A percentile compares a stretch with the other conserved stretches of the same genome.
Conservation (phyloP, 1,140 invertebrate species). For the Ceratina calcarata region DNA sequence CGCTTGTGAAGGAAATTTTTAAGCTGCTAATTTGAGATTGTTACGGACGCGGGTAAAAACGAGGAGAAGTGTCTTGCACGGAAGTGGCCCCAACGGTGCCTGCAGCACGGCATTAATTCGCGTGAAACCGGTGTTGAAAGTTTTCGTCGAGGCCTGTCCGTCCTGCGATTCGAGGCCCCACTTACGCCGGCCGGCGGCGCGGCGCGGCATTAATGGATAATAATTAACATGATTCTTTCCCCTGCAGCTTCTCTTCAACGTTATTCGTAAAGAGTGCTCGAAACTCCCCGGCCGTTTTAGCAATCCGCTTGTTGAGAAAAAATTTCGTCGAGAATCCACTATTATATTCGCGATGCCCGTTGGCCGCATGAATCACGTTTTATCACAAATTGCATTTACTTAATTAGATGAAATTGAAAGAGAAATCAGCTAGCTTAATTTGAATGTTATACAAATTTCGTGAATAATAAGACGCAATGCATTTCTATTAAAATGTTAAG, state of each 20-base stretch:
- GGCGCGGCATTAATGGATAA: constrained; percentile 29
- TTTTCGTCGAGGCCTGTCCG: not conserved
- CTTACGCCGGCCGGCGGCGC: not conserved
- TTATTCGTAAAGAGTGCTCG: not conserved
- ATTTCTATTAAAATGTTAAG: too few species aligned
- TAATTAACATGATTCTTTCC: constrained; percentile 26
- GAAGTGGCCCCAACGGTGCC: not conserved
- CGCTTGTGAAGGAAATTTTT: not conserved
- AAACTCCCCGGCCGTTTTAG: not conserved
- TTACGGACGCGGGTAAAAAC: not conserved
- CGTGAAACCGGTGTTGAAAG: constrained; percentile 7
- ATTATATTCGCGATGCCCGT: not conserved
- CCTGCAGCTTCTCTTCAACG: not conserved
- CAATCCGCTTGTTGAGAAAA: not conserved
- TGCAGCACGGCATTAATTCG: constrained; percentile 9
- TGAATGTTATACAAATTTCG: too few species aligned
- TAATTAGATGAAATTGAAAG: too few species aligned
- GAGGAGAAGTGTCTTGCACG: too few species aligned
- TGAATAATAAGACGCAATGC: too few species aligned
- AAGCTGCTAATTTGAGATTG: constrained; percentile 5
- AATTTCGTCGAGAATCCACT: not conserved
- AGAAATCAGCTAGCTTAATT: too few species aligned
- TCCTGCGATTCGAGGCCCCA: not conserved
- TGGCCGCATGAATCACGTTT: not conserved
- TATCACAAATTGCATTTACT: not conserved